Base-by-base conservation (phyloP, 2,797 vertebrate species). In the Acipenser transmontanus region DNA sequence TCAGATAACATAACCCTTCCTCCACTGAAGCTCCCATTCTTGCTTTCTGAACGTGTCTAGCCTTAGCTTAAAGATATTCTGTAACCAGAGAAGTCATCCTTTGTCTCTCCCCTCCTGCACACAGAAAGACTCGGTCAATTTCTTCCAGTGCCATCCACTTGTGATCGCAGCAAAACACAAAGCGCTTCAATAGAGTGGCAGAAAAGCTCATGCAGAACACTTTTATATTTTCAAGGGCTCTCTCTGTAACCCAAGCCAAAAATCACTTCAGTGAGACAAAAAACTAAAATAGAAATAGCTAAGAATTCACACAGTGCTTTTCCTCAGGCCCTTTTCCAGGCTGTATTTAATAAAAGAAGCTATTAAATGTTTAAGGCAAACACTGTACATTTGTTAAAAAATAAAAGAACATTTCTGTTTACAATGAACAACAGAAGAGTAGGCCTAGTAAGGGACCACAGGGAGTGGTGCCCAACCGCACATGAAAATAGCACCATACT, bases 141-240 rank as follows among this genome's bases (percentile, higher is more conserved):
- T 14, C 56, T 60, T 13, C 52, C 5, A 60, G 12, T 12, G 50
- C 17, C 69, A 77, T 74, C 72, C 75, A 54, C 68, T 56, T 67
- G 61, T 76, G 69, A 68, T 79, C 74, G 75, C 75, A 68, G 71
- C 63, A 56, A 11, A 73, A 72, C 72, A 71, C 76, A 65, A 62
- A 56, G 51, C 51, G 74, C 76, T 75, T 49, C 13, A 50, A 7
- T 6, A 56, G 10, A 1, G 13, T 34, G 62, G 34, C 54, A 9
- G 14, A 13, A 50, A 69, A 59, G 17, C 1, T 47, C 54, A 17
- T 48, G 8, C 7, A 11, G 20, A 17, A 2, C 48, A 59, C 47
- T 57, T 34, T 60, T 49, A 57, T 50, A 59, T 14, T n/a, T 56
- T 57, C 47, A 48, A 10, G 54, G 49, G 13, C 48, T 13, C 14